A percentile compares a stretch with the other conserved stretches of the same genome.
These are phyloP conservation scores for Drosophila leontia DNA, from an alignment of 1,140 invertebrate species.

Conservation along the genomic window DNA sequence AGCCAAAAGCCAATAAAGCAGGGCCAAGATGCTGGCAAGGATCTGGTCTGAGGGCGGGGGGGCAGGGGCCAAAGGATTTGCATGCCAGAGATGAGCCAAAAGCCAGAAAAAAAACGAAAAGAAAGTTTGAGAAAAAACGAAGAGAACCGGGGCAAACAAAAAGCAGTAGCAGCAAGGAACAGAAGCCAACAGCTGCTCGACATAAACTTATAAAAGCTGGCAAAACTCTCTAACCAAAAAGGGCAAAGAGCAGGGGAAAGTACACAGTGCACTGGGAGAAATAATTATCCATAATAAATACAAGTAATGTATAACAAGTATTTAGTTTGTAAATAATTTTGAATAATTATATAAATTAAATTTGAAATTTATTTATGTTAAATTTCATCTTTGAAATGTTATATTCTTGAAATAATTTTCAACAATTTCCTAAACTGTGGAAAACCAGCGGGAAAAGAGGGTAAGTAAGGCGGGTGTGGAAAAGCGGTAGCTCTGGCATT, in stretches of 20 bases:
- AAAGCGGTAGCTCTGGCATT: slow-evolving; percentile 18
- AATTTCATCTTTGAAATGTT: too few species aligned
- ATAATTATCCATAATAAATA: rapidly evolving
- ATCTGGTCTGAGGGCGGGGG: neutral
- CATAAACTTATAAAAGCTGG: slow-evolving; percentile 58
- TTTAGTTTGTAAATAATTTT: too few species aligned
- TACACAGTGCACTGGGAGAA: neutral
- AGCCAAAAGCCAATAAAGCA: slow-evolving; percentile 70
- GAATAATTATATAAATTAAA: neutral
- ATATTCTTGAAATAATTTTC: too few species aligned
- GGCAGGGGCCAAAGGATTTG: slow-evolving; percentile 22
- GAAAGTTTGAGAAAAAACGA: slow-evolving; percentile 13
- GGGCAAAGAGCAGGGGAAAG: neutral
- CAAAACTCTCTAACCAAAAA: slow-evolving; percentile 36
- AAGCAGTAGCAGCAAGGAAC: slow-evolving; percentile 9
- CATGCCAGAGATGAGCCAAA: slow-evolving; percentile 35
- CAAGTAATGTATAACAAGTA: too few species aligned
- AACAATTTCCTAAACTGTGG: too few species aligned
- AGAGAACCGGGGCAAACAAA: slow-evolving; percentile 4
- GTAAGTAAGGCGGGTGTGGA: too few species aligned
- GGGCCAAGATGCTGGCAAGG: slow-evolving; percentile 19
- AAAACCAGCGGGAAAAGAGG: neutral
- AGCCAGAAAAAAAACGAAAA: slow-evolving; percentile 15
- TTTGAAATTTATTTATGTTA: too few species aligned
- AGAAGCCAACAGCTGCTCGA: slow-evolving; percentile 53